Evolutionary conservation across 1,140 invertebrate species (phyloP).

Genomic region (Drosophila punjabiensis): DNA sequence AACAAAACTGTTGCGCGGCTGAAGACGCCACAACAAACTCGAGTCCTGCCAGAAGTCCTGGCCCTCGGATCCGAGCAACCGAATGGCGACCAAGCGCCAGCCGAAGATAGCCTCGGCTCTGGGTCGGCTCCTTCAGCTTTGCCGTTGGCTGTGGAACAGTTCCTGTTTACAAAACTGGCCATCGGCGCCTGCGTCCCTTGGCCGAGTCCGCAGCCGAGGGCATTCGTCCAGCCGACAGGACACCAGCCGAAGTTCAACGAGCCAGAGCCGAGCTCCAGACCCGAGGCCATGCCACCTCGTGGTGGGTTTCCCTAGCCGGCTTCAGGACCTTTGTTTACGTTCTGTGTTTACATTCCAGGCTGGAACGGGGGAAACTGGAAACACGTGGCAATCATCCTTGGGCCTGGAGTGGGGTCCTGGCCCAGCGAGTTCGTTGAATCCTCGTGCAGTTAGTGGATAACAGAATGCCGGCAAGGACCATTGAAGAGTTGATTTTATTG

Average conservation of each 20-base stretch:
- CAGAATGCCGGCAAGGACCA: constrained; percentile 33
- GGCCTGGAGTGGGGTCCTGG: background rate
- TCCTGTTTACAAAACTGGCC: constrained; percentile 59
- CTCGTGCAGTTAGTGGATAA: constrained; percentile 11
- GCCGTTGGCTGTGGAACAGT: constrained; percentile 74
- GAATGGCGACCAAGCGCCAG: background rate
- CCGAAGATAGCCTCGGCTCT: constrained; percentile 31
- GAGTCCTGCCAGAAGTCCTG: constrained; percentile 13
- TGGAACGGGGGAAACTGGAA: constrained; percentile 9
- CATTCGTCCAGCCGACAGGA: constrained; percentile 8
- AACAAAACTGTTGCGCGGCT: constrained; percentile 75
- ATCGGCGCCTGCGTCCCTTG: constrained; percentile 61
- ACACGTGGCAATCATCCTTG: constrained; percentile 21
- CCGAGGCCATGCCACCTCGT: constrained; percentile 22
- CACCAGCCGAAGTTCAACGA: constrained; percentile 9
- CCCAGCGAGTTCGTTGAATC: constrained; percentile 24
- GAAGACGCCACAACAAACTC: constrained; percentile 31
- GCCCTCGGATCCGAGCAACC: background rate
- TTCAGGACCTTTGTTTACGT: constrained; percentile 64
- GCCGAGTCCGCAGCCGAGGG: constrained; percentile 10
- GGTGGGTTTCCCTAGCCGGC: constrained; percentile 41
- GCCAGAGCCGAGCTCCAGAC: background rate
- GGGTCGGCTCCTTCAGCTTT: constrained; percentile 40
- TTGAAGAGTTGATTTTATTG: constrained; percentile 27
- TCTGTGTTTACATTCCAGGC: constrained; percentile 70